A percentile compares a stretch with the other conserved stretches of the same genome.
phyloP scores from a whole-genome alignment of 2,888 invertebrate genomes.

The Abrostola tripartita region DNA sequence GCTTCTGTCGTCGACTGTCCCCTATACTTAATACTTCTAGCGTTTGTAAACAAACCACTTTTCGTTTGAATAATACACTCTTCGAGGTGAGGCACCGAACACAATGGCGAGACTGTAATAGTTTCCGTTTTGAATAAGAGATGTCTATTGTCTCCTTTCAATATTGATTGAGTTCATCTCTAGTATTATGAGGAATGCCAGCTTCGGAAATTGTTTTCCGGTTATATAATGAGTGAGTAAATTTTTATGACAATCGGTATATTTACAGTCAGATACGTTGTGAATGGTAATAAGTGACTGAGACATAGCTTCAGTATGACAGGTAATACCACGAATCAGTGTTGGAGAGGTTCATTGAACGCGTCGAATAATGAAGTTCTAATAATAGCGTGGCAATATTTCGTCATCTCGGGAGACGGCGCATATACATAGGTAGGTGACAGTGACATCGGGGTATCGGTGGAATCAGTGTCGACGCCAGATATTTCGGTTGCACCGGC shows the following conservation, averaged over 20 bases:
- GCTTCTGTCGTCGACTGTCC: conserved; percentile 73
- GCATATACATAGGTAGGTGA: conserved; percentile 71
- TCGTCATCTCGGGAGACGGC: conserved; percentile 73
- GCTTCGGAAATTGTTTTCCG: conserved; percentile 73
- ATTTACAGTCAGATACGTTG: conserved; percentile 36
- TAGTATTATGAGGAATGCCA: conserved; percentile 68
- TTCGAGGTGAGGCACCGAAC: conserved; percentile 81
- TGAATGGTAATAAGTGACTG: conserved; percentile 51
- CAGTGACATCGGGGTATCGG: conserved; percentile 77
- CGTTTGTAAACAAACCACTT: conserved; percentile 85
- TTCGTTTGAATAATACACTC: conserved; percentile 85
- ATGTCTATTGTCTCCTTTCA: conserved; percentile 84
- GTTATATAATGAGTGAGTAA: conserved; percentile 61
- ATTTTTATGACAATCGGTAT: conserved; percentile 59
- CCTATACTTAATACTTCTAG: conserved; percentile 76
- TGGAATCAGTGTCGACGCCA: conserved; percentile 68
- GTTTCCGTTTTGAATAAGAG: conserved; percentile 87
- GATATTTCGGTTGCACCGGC: conserved; percentile 74
- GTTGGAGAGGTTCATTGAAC: conserved; percentile 72
- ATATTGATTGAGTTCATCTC: conserved; percentile 85
- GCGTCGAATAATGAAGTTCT: conserved; percentile 75
- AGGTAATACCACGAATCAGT: conserved; percentile 51
- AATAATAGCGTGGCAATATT: conserved; percentile 78
- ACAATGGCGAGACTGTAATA: conserved; percentile 85
- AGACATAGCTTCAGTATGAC: conserved; percentile 50